Evolutionary conservation across 2,113 vertebrate species (phyloP).

Genomic region (Albula glossodonta): DNA sequence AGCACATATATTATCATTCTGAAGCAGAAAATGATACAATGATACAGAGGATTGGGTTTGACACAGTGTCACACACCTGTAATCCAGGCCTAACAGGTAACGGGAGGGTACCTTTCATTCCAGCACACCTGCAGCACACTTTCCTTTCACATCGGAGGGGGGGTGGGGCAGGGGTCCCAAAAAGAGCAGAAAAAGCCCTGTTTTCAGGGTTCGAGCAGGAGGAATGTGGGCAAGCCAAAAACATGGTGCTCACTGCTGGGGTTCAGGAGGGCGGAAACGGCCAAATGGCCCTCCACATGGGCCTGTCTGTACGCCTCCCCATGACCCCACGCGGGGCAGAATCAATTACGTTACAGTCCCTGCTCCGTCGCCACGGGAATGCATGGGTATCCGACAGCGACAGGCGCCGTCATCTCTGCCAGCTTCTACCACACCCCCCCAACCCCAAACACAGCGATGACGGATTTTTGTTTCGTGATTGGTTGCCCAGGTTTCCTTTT

Average conservation of each 20-base stretch:
- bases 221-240: neutral
- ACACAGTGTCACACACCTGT: neutral
- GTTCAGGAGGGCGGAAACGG: neutral
- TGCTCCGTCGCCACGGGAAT: neutral
- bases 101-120: constrained; percentile 52
- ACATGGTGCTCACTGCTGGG: neutral
- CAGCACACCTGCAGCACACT: constrained; percentile 28
- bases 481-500: neutral
- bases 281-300: neutral
- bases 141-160: too few species aligned
- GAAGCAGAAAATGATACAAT: too few species aligned
- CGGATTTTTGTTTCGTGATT: too few species aligned
- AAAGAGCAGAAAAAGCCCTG: neutral
- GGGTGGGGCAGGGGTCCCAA: too few species aligned
- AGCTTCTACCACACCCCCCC: too few species aligned
- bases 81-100: neutral
- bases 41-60: too few species aligned
- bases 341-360: neutral
- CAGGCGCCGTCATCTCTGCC: neutral
- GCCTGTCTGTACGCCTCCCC: too few species aligned
- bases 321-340: neutral
- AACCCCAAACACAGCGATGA: too few species aligned
- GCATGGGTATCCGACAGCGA: neutral
- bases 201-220: too few species aligned
- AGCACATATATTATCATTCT: too few species aligned